These are phyloP conservation scores for Cosmopolites sordidus DNA, from an alignment of 2,888 invertebrate genomes.

Conservation along the genomic window DNA sequence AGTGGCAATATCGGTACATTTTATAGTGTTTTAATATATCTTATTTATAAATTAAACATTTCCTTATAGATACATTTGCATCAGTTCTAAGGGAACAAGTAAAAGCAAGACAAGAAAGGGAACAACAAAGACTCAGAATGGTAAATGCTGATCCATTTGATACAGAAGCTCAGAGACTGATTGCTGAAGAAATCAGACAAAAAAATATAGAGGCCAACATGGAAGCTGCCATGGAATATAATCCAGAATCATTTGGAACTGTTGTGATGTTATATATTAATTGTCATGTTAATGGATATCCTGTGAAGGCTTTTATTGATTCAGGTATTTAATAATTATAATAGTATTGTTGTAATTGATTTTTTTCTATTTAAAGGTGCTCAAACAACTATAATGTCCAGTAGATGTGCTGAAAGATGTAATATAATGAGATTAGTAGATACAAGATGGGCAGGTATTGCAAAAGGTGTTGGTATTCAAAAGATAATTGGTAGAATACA, in stretches of 20 bases:
- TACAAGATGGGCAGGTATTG: conserved; percentile 90
- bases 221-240: conserved; percentile 98
- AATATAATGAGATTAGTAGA: conserved; percentile 88
- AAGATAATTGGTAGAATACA: conserved; percentile 95
- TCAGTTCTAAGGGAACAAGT: conserved; percentile 79
- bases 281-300: conserved; percentile 93
- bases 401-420: conserved; percentile 90
- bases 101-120: conserved; percentile 73
- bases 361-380: conserved; percentile 62
- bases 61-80: conserved; percentile 72
- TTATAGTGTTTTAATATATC: not conserved
- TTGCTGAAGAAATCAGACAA: conserved; percentile 92
- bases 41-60: not conserved
- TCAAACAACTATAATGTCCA: conserved; percentile 98
- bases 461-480: conserved; percentile 96
- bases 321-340: too few species aligned
- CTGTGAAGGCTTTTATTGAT: conserved; percentile 97
- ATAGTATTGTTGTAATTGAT: not conserved
- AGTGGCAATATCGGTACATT: conserved; percentile 72
- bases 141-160: conserved; percentile 94
- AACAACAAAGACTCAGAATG: conserved; percentile 79
- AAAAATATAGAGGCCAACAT: conserved; percentile 97
- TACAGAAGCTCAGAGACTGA: conserved; percentile 88
- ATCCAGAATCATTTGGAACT: conserved; percentile 96
- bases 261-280: conserved; percentile 98